Evolutionary conservation across 2,797 vertebrate species (phyloP), one percentile per base, ranked within the genome.

Genomic region (Lepilemur ruficaudatus): DNA sequence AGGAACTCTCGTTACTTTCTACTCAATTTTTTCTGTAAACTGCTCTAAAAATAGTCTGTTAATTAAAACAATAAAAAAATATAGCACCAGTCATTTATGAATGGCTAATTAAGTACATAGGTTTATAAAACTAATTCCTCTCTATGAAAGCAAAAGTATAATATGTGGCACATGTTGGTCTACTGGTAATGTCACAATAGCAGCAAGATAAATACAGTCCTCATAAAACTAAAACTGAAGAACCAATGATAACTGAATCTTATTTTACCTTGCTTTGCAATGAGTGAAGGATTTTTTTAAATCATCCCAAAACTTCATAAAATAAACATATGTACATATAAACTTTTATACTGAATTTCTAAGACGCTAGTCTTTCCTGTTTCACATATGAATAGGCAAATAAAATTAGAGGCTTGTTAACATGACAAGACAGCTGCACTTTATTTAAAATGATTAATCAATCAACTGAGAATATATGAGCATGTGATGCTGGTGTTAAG

Each of bases 31-130:
- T 79, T 85, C 73, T 32, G 9, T 17, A 82, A 86, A 82, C 28
- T 43, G 28, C 35, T 50, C 59, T 28, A 75, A 73, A 79, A 32
- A 23, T 25, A 30, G 7, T 12, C 57, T 59, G 18, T 61, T 80
- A 46, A 55, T 83, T 82, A 93, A 93, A 88, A 95, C 4, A 82
- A 83, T 18, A 63, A 84, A 52, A 89, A 65, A 85, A 91, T 83
- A 81, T 59, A 73, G 97, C 98, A 98, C 97, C 93, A 96, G 89
- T 32, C 97, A 98, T 98, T 99, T 98, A 98, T 98, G 97, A 99
- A 98, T 98, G 98, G 98, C 97, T 93, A 98, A 98, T 97, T 94
- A 97, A 98, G n/a, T 13, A 80, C 98, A 94, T 97, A 98, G 98
- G 98, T 97, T 98, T 98, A 98, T 96, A 98, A 98, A 97, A 98